A percentile compares a stretch with the other conserved stretches of the same genome.
These are phyloP conservation scores for Andricus quercusramuli DNA, from an alignment of 2,888 invertebrate species.

Conservation along the genomic window DNA sequence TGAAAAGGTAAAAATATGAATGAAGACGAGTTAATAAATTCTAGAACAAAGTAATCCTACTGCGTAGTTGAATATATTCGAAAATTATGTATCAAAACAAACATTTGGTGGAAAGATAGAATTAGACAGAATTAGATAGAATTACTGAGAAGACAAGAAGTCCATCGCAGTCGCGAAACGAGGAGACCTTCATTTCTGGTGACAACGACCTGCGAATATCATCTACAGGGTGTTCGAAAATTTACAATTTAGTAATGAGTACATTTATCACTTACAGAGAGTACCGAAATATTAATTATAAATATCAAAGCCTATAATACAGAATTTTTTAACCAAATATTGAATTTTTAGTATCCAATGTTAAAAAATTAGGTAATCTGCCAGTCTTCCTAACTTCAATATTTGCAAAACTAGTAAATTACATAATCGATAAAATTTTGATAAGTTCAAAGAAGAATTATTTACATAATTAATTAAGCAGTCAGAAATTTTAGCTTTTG, in stretches of 20 bases:
- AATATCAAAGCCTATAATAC: too few species aligned
- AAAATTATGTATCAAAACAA: conserved; percentile 14
- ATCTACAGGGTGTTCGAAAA: conserved; percentile 32
- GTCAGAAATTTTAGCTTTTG: too few species aligned
- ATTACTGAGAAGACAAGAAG: conserved; percentile 18
- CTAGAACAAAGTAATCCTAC: background rate
- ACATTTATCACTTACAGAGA: too few species aligned
- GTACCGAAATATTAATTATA: too few species aligned
- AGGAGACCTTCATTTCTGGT: conserved; percentile 20
- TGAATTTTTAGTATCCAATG: too few species aligned
- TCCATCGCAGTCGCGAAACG: conserved; percentile 21
- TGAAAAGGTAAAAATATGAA: background rate
- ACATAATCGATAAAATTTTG: too few species aligned
- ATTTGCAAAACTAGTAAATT: too few species aligned
- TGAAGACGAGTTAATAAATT: background rate
- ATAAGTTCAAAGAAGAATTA: too few species aligned
- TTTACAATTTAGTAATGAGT: background rate
- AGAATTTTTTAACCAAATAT: too few species aligned
- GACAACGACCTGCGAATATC: conserved; percentile 22
- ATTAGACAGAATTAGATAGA: conserved; percentile 27
- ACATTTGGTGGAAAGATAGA: conserved; percentile 25
- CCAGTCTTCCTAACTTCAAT: too few species aligned
- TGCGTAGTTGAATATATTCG: background rate
- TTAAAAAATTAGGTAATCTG: too few species aligned
- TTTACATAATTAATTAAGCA: too few species aligned